Evolutionary conservation across 2,113 vertebrate species (phyloP).

Genomic region (Lamprologus ornatipinnis): DNA sequence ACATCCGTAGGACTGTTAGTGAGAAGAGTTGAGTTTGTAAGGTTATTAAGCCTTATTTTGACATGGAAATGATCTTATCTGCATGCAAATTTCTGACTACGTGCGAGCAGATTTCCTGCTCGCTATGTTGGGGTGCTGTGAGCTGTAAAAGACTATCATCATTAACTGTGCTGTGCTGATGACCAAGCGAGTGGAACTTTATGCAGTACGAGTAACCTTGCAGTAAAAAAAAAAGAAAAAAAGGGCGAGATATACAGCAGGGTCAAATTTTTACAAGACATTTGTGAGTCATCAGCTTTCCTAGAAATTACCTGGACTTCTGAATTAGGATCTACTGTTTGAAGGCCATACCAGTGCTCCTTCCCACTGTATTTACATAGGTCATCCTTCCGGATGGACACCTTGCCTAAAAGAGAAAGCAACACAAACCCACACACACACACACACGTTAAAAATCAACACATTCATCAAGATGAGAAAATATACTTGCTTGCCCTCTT

Average conservation of each 20-base stretch:
- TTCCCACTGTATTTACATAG: conserved; percentile 86
- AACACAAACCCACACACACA: conserved; percentile 54
- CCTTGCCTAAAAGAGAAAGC: conserved; percentile 79
- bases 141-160: background rate
- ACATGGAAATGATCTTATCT: background rate
- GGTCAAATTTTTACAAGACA: background rate
- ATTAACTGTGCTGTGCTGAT: background rate
- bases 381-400: conserved; percentile 94
- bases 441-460: background rate
- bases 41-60: background rate
- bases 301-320: conserved; percentile 89
- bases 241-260: background rate
- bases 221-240: background rate
- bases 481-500: background rate
- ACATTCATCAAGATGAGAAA: background rate
- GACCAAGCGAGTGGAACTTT: background rate
- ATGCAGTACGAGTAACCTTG: background rate
- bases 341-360: conserved; percentile 92
- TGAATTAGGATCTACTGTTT: conserved; percentile 91
- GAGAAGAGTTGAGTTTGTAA: background rate
- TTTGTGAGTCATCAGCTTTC: background rate
- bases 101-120: background rate
- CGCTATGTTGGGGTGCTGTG: background rate
- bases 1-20: background rate
- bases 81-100: background rate